Evolutionary conservation across 1,140 invertebrate genomes (phyloP), one percentile per base, ranked within the genome.

Genomic region (Halesus radiatus): DNA sequence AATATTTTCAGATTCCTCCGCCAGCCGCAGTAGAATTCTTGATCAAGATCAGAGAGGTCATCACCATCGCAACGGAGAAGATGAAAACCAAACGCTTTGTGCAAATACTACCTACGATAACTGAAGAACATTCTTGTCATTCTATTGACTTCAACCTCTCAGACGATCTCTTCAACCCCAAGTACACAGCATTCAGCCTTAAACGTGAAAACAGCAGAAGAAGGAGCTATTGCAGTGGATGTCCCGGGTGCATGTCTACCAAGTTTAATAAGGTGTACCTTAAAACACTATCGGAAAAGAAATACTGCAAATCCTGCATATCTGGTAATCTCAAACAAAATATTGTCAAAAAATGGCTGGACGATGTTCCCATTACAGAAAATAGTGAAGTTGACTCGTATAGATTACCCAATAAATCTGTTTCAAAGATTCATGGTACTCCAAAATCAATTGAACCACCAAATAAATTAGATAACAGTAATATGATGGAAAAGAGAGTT

Each of bases 11-110:
- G 94, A 92, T 94, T 74, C 96, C 96, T 60, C 95, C 96, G 15
- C 95, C 95, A 84, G 95, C 95, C 45, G 95, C 96, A 16, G 87
- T 96, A 50, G 96, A 97, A 86, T 97, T 97, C 87, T 89, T 97
- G 13, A 90, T 92, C 0, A 96, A 96, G 89, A 96, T 97, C 73
- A 92, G 96, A 15, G 95, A 97, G 90, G 95, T 97, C 10, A 97
- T 97, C 84, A 90, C 93, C 5, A 93, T 96, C 53, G 95, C 96
- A 5, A 96, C 96, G 86, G 93, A 95, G 76, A 96, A 96, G 87
- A 96, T 97, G 93, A 90, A 91, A n/a, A 91, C 92, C 1, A 96
- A 96, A 87, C 91, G 93, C 75, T 97, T 96, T 85, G 90, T 94
- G 58, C 96, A 96, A n/a, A 94, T 92, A 52, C 87, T 97, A 1